Evolutionary conservation across 2,797 vertebrate species (phyloP), one percentile per base, ranked within the genome.

Genomic region (Melanotaenia parkinsoni): DNA sequence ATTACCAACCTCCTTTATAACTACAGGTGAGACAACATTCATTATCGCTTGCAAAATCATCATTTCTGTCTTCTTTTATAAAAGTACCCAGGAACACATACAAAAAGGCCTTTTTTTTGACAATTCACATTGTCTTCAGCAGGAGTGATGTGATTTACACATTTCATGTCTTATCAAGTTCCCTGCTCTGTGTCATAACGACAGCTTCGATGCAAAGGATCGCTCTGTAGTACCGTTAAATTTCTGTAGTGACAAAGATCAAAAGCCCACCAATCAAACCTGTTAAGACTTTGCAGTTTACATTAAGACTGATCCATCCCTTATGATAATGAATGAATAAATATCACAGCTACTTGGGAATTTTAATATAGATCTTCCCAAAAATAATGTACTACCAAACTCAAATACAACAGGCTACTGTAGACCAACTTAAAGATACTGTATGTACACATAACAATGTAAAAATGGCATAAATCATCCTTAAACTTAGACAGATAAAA

Each of bases 241-340:
- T 54, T 51, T 60, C 3, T 20, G 63, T 40, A 38, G 30, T 45
- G 60, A 47, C 37, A 58, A 14, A 45, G 47, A 24, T 16, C 35
- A 28, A 16, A 60, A 61, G 16, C n/a, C n/a, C 14, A 24, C 26
- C 32, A 70, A 76, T 47, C 59, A 35, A 64, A 82, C 70, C 18
- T 11, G 66, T 80, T 79, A 86, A 88, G 84, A 86, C 74, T 20
- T 16, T 58, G 60, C 71, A 81, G 81, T 79, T 80, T 76, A 81
- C 66, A 63, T 80, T 66, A 75, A 72, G 56, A 81, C 67, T 28
- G n/a, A 82, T 73, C 43, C 71, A 51, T 83, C 86, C 85, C 84
- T 90, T 82, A 70, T 69, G 28, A 72, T 67, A 57, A 82, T 30
- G 0, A 62, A 75, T 80, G 59, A 82, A 86, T 80, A 82, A 81